These are phyloP conservation scores for Apostichopus leukothele DNA, from an alignment of 53 echinoderm and acorn worm species.

Conservation along the genomic window DNA sequence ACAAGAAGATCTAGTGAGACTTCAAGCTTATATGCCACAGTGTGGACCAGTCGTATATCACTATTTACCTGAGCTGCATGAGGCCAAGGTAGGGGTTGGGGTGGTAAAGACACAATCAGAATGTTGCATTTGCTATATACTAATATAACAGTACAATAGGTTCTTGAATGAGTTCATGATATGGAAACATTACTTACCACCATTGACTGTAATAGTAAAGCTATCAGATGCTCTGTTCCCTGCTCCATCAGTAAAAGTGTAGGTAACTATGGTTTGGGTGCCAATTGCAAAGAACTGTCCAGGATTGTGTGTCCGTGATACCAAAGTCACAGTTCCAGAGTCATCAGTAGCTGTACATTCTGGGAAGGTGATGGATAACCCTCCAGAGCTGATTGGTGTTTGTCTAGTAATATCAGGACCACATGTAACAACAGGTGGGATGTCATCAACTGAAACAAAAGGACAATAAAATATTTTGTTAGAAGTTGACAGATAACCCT, in stretches of 20 bases:
- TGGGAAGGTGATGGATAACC: neutral
- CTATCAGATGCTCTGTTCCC: neutral
- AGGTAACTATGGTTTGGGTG: neutral
- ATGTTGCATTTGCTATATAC: too few species aligned
- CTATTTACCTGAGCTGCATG: too few species aligned
- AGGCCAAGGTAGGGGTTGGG: too few species aligned
- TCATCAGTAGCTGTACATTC: conserved; percentile 33
- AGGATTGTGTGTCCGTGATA: conserved; percentile 31
- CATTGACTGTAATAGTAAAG: neutral
- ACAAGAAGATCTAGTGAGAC: too few species aligned
- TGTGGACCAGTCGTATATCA: too few species aligned
- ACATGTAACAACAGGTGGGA: conserved; percentile 43
- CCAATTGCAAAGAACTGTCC: conserved; percentile 46
- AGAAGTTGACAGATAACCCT: conserved; percentile 5
- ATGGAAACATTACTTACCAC: neutral
- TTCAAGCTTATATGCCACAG: too few species aligned
- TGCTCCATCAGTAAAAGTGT: conserved; percentile 7
- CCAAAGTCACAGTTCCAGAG: conserved; percentile 12
- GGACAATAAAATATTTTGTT: neutral
- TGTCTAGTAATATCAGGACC: conserved; percentile 12
- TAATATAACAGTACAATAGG: too few species aligned
- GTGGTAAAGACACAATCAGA: too few species aligned
- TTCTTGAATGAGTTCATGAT: too few species aligned
- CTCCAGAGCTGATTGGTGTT: conserved; percentile 22
- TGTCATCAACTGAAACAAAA: conserved; percentile 45